Evolutionary conservation across 2,113 vertebrate species (phyloP).

Genomic region (Nerophis ophidion): DNA sequence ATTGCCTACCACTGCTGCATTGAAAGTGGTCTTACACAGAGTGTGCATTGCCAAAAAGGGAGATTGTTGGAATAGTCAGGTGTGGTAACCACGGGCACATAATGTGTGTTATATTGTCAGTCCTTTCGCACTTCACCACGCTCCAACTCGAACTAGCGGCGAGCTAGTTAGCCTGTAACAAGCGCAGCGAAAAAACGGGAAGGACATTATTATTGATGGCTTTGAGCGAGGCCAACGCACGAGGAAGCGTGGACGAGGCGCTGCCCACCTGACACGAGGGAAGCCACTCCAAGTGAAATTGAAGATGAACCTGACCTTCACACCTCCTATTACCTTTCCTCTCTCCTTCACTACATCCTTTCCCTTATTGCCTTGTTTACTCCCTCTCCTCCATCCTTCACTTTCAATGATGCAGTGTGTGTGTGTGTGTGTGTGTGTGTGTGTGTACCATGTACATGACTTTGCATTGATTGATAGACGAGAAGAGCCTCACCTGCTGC

Average conservation of each 20-base stretch:
- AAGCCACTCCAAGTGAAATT: constrained; percentile 3
- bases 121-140: not conserved
- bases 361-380: not conserved
- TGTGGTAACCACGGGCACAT: too few relatives aligned
- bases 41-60: too few relatives aligned
- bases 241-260: too few relatives aligned
- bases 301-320: constrained; percentile 4
- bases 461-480: too few relatives aligned
- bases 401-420: not conserved
- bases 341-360: not conserved
- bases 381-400: not conserved
- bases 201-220: too few relatives aligned
- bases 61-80: too few relatives aligned
- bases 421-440: constrained; percentile 17
- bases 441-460: not conserved
- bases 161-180: not conserved
- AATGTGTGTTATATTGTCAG: too few relatives aligned
- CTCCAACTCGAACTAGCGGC: too few relatives aligned
- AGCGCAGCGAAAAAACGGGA: not conserved
- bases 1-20: too few relatives aligned
- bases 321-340: not conserved
- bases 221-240: too few relatives aligned
- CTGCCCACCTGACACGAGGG: not conserved
- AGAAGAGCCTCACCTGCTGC: not conserved
- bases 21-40: too few relatives aligned